These are phyloP conservation scores for Phoeniculus purpureus DNA, from an alignment of 2,797 vertebrate species.

Conservation along the genomic window DNA sequence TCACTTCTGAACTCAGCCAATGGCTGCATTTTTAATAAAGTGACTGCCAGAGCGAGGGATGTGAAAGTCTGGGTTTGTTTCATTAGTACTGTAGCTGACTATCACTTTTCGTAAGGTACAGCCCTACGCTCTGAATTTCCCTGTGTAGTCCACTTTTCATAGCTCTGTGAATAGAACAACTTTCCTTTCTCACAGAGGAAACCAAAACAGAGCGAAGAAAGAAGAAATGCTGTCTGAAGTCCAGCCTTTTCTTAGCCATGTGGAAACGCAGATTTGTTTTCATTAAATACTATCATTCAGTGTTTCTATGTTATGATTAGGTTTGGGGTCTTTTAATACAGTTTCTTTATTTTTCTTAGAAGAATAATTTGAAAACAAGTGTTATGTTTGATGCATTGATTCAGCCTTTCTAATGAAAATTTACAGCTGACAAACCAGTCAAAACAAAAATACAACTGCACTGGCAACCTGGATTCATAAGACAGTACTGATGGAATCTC, in stretches of 20 bases:
- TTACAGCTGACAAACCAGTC: not conserved
- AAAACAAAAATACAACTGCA: not conserved
- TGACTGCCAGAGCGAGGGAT: not conserved
- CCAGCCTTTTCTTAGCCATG: not conserved
- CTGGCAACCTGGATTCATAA: not conserved
- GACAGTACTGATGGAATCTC: not conserved
- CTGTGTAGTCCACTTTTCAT: not conserved
- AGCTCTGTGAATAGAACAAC: not conserved
- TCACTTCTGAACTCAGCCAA: not conserved
- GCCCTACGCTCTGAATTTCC: not conserved
- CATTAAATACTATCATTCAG: not conserved
- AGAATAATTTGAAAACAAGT: not conserved
- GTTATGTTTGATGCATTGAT: not conserved
- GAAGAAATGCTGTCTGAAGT: not conserved
- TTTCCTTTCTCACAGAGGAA: not conserved
- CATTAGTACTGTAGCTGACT: slow-evolving; percentile 4
- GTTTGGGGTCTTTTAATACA: not conserved
- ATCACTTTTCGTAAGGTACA: not conserved
- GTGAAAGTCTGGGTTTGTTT: slow-evolving; percentile 17
- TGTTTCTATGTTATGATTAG: not conserved
- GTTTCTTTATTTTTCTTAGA: not conserved
- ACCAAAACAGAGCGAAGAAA: not conserved
- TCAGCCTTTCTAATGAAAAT: not conserved
- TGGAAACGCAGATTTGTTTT: not conserved
- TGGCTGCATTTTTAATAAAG: slow-evolving; percentile 31